Conservation (phyloP, 2,113 vertebrate species). For the Orientallactaga bullata region DNA sequence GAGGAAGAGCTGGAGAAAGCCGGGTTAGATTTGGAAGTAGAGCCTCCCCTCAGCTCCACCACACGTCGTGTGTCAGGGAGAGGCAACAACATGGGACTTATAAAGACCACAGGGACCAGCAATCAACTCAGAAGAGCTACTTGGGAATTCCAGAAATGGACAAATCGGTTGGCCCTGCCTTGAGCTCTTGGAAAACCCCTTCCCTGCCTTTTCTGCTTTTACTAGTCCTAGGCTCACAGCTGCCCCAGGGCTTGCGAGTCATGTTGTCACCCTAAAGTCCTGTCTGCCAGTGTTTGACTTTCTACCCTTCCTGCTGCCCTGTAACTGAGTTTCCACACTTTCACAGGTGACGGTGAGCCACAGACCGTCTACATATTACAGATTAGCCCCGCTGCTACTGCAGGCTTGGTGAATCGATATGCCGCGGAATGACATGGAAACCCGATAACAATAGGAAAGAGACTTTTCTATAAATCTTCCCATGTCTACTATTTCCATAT, state of each 20-base stretch:
- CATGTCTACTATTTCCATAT: conserved; percentile 76
- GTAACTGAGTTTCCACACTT: conserved; percentile 79
- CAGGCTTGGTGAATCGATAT: conserved; percentile 63
- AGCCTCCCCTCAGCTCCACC: fast-evolving
- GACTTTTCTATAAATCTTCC: conserved; percentile 68
- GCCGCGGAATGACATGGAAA: conserved; percentile 72
- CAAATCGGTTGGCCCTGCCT: not conserved
- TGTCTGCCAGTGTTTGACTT: conserved; percentile 67
- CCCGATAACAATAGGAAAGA: conserved; percentile 60
- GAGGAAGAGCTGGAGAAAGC: not conserved
- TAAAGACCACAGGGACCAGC: fast-evolving
- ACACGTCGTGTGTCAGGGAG: not conserved
- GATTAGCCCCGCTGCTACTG: conserved; percentile 70
- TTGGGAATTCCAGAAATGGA: not conserved
- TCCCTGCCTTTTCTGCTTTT: not conserved
- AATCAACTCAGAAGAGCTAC: not conserved
- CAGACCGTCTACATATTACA: conserved; percentile 69
- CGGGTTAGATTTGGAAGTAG: not conserved
- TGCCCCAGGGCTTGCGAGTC: not conserved
- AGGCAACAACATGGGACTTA: not conserved
- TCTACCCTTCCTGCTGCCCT: conserved; percentile 54
- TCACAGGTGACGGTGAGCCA: conserved; percentile 64
- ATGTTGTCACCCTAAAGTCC: not conserved
- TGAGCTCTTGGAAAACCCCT: not conserved
- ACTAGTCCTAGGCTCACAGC: not conserved